Percentiles rank a stretch among this genome's conserved stretches.
These are phyloP conservation scores for Phalangium opilio DNA, from an alignment of 2,888 invertebrate species.

Conservation along the genomic window DNA sequence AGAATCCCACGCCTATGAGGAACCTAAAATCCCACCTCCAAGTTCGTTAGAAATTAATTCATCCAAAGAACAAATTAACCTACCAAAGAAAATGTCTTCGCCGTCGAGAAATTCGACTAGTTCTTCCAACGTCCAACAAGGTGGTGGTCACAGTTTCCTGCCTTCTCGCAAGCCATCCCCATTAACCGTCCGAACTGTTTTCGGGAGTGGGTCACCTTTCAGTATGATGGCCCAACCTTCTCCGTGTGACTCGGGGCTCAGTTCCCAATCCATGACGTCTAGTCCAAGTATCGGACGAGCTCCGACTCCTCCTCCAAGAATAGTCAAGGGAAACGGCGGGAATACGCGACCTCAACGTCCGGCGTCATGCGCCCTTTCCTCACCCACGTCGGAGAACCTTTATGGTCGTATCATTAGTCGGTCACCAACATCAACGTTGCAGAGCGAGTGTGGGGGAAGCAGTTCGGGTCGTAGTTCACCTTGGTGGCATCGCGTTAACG, in stretches of 20 bases:
- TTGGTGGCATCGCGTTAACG: neutral
- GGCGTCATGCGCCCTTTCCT: neutral
- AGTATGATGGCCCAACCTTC: conserved; percentile 7
- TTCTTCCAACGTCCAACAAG: neutral
- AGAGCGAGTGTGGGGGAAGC: neutral
- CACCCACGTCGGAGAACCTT: neutral
- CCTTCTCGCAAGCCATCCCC: no score
- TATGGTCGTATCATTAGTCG: neutral
- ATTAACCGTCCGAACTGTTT: neutral
- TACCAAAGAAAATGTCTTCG: neutral
- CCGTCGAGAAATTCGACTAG: neutral
- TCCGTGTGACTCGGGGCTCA: conserved; percentile 15
- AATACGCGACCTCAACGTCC: neutral
- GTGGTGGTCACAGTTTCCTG: no score
- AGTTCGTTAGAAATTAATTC: no score
- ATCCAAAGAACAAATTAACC: no score
- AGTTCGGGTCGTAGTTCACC: conserved; percentile 9
- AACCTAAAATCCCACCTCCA: no score
- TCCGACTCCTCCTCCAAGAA: neutral
- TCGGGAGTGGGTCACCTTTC: neutral
- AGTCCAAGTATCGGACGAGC: conserved; percentile 15
- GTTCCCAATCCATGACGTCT: conserved; percentile 16
- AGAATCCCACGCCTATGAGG: no score
- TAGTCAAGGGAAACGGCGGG: no score
- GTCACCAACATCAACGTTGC: neutral